These are phyloP conservation scores for Lathamus discolor DNA, from an alignment of 2,113 vertebrate species.

Conservation along the genomic window DNA sequence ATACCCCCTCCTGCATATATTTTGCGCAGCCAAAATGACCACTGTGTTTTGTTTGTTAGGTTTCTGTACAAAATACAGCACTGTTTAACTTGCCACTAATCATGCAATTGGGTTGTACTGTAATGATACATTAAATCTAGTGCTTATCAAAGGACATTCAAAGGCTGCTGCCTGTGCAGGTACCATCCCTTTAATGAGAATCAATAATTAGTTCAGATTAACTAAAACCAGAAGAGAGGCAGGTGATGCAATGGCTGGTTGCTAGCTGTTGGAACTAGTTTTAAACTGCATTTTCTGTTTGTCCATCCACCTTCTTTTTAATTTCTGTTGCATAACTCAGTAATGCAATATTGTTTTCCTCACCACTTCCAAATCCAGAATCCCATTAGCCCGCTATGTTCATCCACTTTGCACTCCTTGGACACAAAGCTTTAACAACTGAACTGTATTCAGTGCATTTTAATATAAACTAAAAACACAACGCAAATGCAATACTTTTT, in stretches of 20 bases:
- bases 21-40: neutral
- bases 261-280: conserved; percentile 77
- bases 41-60: accelerated
- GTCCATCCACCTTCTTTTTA: conserved; percentile 59
- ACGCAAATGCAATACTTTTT: conserved; percentile 75
- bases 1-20: accelerated
- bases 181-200: neutral
- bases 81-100: neutral
- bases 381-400: conserved; percentile 28
- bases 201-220: neutral
- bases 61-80: neutral
- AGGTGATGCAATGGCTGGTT: conserved; percentile 11
- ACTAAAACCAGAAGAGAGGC: neutral
- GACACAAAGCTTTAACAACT: conserved; percentile 72
- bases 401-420: conserved; percentile 71
- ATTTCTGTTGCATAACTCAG: conserved; percentile 61
- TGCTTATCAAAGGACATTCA: neutral
- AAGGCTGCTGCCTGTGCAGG: neutral
- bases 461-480: conserved; percentile 69
- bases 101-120: too few relatives aligned
- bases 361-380: conserved; percentile 38
- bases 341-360: conserved; percentile 68
- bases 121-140: neutral
- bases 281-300: conserved; percentile 60
- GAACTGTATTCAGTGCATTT: conserved; percentile 70